Evolutionary conservation across 2,797 vertebrate genomes (phyloP), one percentile per base, ranked within the genome.

Genomic region (Melopsittacus undulatus): DNA sequence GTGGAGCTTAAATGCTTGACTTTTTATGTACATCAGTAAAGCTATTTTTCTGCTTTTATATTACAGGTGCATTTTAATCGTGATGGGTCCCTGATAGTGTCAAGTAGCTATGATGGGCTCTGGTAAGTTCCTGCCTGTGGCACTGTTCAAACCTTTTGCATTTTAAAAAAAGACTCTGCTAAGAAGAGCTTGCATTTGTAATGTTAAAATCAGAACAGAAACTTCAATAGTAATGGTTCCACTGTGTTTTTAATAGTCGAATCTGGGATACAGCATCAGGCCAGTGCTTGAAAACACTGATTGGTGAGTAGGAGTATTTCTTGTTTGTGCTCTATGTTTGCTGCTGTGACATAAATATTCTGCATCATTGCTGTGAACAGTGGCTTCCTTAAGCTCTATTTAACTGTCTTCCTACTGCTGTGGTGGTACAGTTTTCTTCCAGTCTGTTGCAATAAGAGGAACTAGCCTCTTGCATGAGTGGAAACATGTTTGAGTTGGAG

Each of bases 241-340:
- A 2, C 0, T 87, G 5, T 93, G 32, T 19, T 80, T 91, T 87
- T 72, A 29, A 64, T 82, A 99, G 99, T 92, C 99, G 99, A 86
- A 99, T 99, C 97, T 99, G 99, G 99, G 99, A 99, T 97, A 99
- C 99, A 1, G 99, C 99, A 9, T 99, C 99, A 2, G 99, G 99
- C 13, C 99, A 99, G 98, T 99, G 99, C 97, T 98, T 99, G 97
- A 99, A 99, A 98, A 99, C 99, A 1, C 98, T 99, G 92, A 99
- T 99, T 27, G 99, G 99, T 99, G 96, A 99, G 98, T 91, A 56
- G 19, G 32, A 63, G 51, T 13, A 11, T 21, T 77, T 61, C 30
- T 63, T 62, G 9, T 30, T 49, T 62, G 20, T 64, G 23, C 70
- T 93, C 20, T 27, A 0, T 63, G 77, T 66, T 36, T 1, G 1